Evolutionary conservation across 2,888 invertebrate genomes (phyloP).

Genomic region (Andrena camellia): DNA sequence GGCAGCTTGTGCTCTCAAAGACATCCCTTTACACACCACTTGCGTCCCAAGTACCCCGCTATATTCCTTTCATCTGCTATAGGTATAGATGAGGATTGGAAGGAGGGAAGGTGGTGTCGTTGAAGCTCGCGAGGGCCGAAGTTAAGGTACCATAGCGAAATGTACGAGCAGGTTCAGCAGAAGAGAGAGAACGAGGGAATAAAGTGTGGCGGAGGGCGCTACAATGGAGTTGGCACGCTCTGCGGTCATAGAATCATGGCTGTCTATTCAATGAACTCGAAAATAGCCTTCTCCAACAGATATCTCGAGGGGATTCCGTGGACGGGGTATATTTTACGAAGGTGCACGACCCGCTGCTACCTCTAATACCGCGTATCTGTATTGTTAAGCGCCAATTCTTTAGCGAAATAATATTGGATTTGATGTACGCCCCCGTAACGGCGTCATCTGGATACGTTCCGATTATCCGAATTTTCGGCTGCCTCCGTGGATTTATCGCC

Average conservation of each 20-base stretch:
- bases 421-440: slow-evolving; percentile 23
- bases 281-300: slow-evolving; percentile 84
- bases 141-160: slow-evolving; percentile 73
- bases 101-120: slow-evolving; percentile 64
- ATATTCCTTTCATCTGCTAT: background rate
- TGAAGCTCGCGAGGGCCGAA: slow-evolving; percentile 69
- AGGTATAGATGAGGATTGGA: background rate
- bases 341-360: slow-evolving; percentile 77
- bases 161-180: slow-evolving; percentile 75
- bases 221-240: slow-evolving; percentile 85
- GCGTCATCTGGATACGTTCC: slow-evolving; percentile 28
- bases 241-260: slow-evolving; percentile 84
- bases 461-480: slow-evolving; percentile 32
- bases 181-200: slow-evolving; percentile 80
- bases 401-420: slow-evolving; percentile 53
- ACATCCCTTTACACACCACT: background rate
- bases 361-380: slow-evolving; percentile 76
- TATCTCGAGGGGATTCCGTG: slow-evolving; percentile 79
- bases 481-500: slow-evolving; percentile 2
- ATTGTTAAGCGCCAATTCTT: slow-evolving; percentile 74
- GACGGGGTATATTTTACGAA: slow-evolving; percentile 81
- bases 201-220: slow-evolving; percentile 81
- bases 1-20: background rate
- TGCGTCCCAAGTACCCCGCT: background rate
- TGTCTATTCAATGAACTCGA: slow-evolving; percentile 85